Percentiles rank a stretch among this genome's conserved stretches.
phyloP scores from a whole-genome alignment of 2,797 vertebrate genomes.

The Otus scops region DNA sequence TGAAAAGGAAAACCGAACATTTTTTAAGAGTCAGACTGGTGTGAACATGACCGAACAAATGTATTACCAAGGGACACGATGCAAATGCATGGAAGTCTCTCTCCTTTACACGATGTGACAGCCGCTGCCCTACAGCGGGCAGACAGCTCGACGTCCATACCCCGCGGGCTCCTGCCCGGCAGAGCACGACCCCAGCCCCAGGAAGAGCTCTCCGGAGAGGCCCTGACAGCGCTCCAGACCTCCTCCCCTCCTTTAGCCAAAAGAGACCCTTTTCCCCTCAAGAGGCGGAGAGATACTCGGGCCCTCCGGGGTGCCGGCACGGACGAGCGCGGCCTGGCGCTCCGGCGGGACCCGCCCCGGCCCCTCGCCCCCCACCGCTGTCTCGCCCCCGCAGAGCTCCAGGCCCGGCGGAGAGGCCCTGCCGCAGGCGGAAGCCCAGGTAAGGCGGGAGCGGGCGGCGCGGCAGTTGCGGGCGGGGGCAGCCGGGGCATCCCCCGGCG shows the following conservation, averaged over 20 bases:
- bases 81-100: fast-evolving
- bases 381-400: not conserved
- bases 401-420: not conserved
- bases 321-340: not conserved
- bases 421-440: not conserved
- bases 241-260: fast-evolving
- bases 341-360: too few species aligned
- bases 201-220: fast-evolving
- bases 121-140: not conserved
- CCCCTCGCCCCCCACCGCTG: not conserved
- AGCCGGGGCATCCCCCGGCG: not conserved
- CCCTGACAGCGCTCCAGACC: not conserved
- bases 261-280: fast-evolving
- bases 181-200: not conserved
- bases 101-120: fast-evolving
- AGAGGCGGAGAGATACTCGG: fast-evolving
- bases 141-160: fast-evolving
- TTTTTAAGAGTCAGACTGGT: fast-evolving
- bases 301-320: too few species aligned
- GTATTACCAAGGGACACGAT: fast-evolving
- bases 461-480: not conserved
- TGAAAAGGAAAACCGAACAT: slow-evolving; percentile 9
- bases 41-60: fast-evolving
- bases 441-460: not conserved
- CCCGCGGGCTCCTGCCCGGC: not conserved